Evolutionary conservation across 53 echinoderm and acorn worm species (phyloP).

Genomic region (Mesocentrotus franciscanus): DNA sequence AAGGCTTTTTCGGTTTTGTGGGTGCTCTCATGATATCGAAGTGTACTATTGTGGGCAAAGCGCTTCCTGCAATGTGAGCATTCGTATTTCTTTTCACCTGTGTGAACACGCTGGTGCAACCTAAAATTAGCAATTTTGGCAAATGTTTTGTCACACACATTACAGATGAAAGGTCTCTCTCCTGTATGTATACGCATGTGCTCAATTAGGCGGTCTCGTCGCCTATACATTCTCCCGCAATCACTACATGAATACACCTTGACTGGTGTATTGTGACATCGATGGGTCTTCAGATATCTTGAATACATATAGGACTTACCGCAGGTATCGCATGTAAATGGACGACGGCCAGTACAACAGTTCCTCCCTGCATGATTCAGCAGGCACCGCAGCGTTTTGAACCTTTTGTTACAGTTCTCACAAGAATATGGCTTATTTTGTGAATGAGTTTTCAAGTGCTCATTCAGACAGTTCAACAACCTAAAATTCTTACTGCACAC

Average conservation of each 20-base stretch:
- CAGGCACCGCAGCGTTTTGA: slow-evolving; percentile 33
- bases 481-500: slow-evolving; percentile 45
- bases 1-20: slow-evolving; percentile 50
- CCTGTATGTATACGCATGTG: slow-evolving; percentile 65
- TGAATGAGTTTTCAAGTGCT: slow-evolving; percentile 49
- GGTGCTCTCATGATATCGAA: slow-evolving; percentile 51
- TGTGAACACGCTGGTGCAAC: slow-evolving; percentile 66
- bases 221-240: slow-evolving; percentile 56
- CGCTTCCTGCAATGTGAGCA: slow-evolving; percentile 35
- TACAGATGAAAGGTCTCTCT: slow-evolving; percentile 56
- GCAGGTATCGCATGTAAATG: slow-evolving; percentile 61
- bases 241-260: slow-evolving; percentile 57
- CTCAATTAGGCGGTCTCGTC: slow-evolving; percentile 53
- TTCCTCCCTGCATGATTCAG: slow-evolving; percentile 58
- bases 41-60: slow-evolving; percentile 63
- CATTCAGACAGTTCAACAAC: not conserved
- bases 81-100: slow-evolving; percentile 59
- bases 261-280: slow-evolving; percentile 46
- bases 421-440: slow-evolving; percentile 54
- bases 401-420: slow-evolving; percentile 61
- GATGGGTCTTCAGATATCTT: slow-evolving; percentile 56
- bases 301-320: slow-evolving; percentile 59
- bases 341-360: slow-evolving; percentile 59
- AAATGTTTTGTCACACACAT: slow-evolving; percentile 58
- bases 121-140: slow-evolving; percentile 57